Conservation (phyloP, 2,113 vertebrate species). For the Asarcornis scutulata region DNA sequence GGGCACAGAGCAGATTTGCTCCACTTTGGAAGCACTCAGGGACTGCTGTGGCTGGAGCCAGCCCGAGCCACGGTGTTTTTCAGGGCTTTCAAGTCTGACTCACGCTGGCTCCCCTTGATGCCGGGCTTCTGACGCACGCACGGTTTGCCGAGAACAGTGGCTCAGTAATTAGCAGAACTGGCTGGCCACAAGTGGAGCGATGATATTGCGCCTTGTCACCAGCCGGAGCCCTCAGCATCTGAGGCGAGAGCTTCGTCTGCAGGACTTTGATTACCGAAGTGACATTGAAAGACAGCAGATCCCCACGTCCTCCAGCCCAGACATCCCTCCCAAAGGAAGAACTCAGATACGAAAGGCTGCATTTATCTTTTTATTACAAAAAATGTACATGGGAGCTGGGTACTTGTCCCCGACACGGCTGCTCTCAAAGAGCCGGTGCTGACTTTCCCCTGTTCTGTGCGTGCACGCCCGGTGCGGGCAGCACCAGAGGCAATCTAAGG, state of each 20-base stretch:
- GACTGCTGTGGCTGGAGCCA: neutral
- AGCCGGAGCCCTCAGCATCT: neutral
- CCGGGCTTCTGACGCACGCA: neutral
- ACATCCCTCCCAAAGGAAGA: neutral
- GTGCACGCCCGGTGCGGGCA: neutral
- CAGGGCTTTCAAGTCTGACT: neutral
- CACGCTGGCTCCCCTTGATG: neutral
- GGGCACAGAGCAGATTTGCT: accelerated
- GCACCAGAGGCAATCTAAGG: neutral
- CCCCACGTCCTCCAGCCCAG: neutral
- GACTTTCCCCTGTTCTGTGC: neutral
- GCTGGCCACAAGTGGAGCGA: neutral
- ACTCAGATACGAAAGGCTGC: neutral
- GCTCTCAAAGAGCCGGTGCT: neutral
- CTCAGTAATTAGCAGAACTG: neutral
- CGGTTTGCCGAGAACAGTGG: neutral
- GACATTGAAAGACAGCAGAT: conserved; percentile 15
- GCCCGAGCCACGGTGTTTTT: neutral
- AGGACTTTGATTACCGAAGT: neutral
- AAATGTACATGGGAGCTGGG: neutral
- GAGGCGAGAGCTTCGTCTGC: neutral
- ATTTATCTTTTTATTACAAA: neutral
- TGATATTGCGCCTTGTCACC: accelerated
- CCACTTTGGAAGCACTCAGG: neutral
- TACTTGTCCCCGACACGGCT: neutral